Percentiles rank a stretch among this genome's conserved stretches.
Conservation (phyloP, 2,888 invertebrate species). For the Stegophylla sp. region DNA sequence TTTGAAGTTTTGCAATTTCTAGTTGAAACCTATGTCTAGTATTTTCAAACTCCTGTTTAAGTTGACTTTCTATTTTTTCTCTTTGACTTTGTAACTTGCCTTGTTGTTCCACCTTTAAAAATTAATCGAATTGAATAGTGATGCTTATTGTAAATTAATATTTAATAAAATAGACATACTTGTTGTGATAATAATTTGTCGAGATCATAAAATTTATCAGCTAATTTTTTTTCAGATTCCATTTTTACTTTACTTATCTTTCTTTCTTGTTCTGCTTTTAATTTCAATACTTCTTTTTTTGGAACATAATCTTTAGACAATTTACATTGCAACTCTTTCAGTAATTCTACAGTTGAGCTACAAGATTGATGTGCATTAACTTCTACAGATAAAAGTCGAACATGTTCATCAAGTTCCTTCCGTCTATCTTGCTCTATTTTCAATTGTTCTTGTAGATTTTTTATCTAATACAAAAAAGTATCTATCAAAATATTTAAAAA, state of each 20-base stretch:
- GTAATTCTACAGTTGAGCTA: slow-evolving; percentile 31
- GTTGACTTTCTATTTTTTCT: slow-evolving; percentile 62
- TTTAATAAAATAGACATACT: neutral
- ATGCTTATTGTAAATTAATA: neutral
- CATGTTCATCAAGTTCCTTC: slow-evolving; percentile 41
- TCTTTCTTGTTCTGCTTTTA: slow-evolving; percentile 55
- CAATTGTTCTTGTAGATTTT: slow-evolving; percentile 31
- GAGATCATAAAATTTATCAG: slow-evolving; percentile 49
- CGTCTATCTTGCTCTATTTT: slow-evolving; percentile 46
- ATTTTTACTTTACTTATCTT: slow-evolving; percentile 52
- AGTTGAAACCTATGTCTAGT: slow-evolving; percentile 62
- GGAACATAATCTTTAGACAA: slow-evolving; percentile 46
- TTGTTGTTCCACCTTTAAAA: slow-evolving; percentile 63
- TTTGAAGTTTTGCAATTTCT: slow-evolving; percentile 63
- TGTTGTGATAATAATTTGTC: slow-evolving; percentile 54
- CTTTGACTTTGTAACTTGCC: slow-evolving; percentile 62
- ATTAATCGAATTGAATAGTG: neutral
- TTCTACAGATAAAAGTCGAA: slow-evolving; percentile 26
- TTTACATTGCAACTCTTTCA: slow-evolving; percentile 45
- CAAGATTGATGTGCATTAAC: slow-evolving; percentile 44
- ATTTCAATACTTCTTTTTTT: slow-evolving; percentile 51
- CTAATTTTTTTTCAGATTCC: slow-evolving; percentile 55
- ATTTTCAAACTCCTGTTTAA: slow-evolving; percentile 63
- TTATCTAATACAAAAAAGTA: slow-evolving; percentile 32
- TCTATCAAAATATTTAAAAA: neutral